These are phyloP conservation scores for Girardinichthys multiradiatus DNA, from an alignment of 2,113 vertebrate species.

Conservation along the genomic window DNA sequence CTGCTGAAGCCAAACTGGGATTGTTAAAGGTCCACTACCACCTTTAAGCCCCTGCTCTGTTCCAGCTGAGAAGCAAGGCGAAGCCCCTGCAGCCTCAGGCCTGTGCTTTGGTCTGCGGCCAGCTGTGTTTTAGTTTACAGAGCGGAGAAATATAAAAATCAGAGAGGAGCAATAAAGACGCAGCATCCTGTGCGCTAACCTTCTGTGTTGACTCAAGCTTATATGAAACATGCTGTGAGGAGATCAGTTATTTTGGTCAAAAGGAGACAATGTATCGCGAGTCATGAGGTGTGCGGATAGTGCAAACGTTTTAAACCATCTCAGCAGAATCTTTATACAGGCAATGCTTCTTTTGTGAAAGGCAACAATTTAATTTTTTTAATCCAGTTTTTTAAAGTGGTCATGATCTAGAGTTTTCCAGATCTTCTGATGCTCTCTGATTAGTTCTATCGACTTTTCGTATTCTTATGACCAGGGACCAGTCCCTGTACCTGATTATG, in stretches of 20 bases:
- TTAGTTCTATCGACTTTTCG: too few species aligned
- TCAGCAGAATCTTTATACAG: neutral
- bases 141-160: slow-evolving; percentile 8
- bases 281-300: slow-evolving; percentile 3
- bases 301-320: too few species aligned
- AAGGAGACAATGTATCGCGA: slow-evolving; percentile 9
- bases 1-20: slow-evolving; percentile 43
- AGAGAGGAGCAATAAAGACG: slow-evolving; percentile 19
- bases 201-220: slow-evolving; percentile 22
- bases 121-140: slow-evolving; percentile 25
- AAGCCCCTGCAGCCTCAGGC: slow-evolving; percentile 31
- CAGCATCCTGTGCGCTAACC: slow-evolving; percentile 2
- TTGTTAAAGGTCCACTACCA: slow-evolving; percentile 35
- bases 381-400: neutral
- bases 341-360: neutral
- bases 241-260: slow-evolving; percentile 13
- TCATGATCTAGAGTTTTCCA: too few species aligned
- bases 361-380: neutral
- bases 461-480: too few species aligned
- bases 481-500: too few species aligned
- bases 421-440: too few species aligned
- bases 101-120: slow-evolving; percentile 39
- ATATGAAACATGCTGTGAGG: slow-evolving; percentile 22
- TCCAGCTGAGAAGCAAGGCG: slow-evolving; percentile 27
- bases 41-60: slow-evolving; percentile 30